phyloP scores from a whole-genome alignment of 1,140 invertebrate genomes.

The Trichonephila inaurata region DNA sequence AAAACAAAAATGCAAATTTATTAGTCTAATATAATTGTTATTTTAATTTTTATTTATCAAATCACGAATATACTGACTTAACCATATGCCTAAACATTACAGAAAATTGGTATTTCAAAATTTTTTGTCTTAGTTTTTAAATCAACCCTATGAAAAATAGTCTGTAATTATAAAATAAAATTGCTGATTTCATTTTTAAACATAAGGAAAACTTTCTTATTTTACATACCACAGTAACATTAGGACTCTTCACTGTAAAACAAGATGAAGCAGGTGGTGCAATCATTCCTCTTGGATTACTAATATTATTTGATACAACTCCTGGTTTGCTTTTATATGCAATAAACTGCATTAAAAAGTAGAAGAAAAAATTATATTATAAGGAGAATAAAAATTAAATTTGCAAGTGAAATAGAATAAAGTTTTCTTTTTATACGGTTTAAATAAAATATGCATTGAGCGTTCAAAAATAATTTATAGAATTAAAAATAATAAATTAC shows the following conservation, averaged over 20 bases:
- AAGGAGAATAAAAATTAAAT: not conserved
- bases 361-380: not conserved
- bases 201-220: not conserved
- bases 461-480: not conserved
- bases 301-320: not conserved
- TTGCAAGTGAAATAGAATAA: not conserved
- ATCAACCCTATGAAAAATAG: no score
- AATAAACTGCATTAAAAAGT: not conserved
- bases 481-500: not conserved
- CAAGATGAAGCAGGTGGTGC: not conserved
- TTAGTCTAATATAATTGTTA: no score
- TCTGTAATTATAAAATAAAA: no score
- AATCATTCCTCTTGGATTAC: not conserved
- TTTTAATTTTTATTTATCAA: no score
- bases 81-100: no score
- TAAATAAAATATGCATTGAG: not conserved
- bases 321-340: not conserved
- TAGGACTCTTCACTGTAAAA: not conserved
- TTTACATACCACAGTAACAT: not conserved
- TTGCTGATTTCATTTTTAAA: no score
- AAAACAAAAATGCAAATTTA: no score
- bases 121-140: no score
- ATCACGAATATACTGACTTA: no score
- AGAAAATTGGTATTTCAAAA: no score
- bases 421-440: not conserved